Conservation (phyloP, 2,797 vertebrate species). For the Kryptopterus vitreolus region DNA sequence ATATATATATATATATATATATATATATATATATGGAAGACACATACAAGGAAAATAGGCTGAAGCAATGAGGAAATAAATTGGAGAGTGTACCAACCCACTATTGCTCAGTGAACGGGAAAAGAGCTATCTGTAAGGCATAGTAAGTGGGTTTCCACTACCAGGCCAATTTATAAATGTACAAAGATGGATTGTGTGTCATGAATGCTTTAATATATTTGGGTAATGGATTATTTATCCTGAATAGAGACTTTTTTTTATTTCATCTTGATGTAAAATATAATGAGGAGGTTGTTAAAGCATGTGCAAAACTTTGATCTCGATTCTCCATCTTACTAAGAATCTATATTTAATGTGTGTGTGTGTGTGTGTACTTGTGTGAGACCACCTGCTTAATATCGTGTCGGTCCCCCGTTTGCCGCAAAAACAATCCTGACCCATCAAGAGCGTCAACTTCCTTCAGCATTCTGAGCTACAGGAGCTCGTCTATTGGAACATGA, state of each 20-base stretch:
- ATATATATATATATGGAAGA: no score
- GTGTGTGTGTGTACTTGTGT: no score
- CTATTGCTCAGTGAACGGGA: neutral
- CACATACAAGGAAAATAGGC: neutral
- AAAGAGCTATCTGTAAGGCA: constrained; percentile 12
- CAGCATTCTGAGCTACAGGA: no score
- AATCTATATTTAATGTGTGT: no score
- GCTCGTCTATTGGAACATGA: no score
- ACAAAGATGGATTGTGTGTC: constrained; percentile 16
- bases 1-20: no score
- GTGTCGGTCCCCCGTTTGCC: no score
- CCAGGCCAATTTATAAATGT: constrained; percentile 24
- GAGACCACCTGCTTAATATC: no score
- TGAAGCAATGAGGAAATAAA: neutral
- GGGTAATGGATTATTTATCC: constrained; percentile 37
- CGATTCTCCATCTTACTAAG: neutral
- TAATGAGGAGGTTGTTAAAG: constrained; percentile 29
- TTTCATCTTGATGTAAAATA: constrained; percentile 22
- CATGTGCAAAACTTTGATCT: neutral
- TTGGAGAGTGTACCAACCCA: neutral
- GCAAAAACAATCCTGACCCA: no score
- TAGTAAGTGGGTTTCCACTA: neutral
- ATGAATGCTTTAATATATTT: constrained; percentile 25
- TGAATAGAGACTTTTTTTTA: constrained; percentile 33
- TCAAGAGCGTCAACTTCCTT: no score